Evolutionary conservation across 2,113 vertebrate genomes (phyloP).

Genomic region (Mormyrus iriodes): DNA sequence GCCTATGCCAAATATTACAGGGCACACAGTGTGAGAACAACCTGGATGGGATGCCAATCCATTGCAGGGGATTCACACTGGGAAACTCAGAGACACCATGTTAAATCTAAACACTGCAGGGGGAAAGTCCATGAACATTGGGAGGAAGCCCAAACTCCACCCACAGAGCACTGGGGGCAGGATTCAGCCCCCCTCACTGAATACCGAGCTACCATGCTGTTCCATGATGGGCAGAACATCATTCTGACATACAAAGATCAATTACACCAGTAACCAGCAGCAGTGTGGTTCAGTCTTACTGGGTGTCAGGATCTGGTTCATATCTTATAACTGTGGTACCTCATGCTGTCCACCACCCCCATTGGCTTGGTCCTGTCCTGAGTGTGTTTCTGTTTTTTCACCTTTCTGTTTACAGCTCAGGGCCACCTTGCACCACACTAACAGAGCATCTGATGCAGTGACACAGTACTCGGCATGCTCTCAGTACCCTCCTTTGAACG

Average conservation of each 20-base stretch:
- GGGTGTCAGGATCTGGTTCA: neutral
- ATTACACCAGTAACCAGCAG: neutral
- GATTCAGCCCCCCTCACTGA: neutral
- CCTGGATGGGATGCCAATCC: neutral
- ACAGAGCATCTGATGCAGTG: neutral
- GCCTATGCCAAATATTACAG: neutral
- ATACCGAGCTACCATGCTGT: neutral
- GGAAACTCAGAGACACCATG: neutral
- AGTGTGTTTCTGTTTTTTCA: neutral
- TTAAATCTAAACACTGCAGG: neutral
- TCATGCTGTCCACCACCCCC: neutral
- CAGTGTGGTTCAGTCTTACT: neutral
- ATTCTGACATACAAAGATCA: neutral
- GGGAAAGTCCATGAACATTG: neutral
- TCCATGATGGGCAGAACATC: neutral
- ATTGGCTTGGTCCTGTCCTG: neutral
- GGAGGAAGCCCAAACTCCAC: neutral
- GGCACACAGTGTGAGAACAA: neutral
- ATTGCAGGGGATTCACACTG: neutral
- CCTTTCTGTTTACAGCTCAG: neutral
- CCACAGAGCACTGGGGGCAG: neutral
- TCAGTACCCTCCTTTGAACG: neutral
- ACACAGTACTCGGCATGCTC: neutral
- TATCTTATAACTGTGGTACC: neutral
- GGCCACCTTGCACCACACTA: neutral